phyloP scores from a whole-genome alignment of 2,797 vertebrate species.

The Sebastolobus altivelis region DNA sequence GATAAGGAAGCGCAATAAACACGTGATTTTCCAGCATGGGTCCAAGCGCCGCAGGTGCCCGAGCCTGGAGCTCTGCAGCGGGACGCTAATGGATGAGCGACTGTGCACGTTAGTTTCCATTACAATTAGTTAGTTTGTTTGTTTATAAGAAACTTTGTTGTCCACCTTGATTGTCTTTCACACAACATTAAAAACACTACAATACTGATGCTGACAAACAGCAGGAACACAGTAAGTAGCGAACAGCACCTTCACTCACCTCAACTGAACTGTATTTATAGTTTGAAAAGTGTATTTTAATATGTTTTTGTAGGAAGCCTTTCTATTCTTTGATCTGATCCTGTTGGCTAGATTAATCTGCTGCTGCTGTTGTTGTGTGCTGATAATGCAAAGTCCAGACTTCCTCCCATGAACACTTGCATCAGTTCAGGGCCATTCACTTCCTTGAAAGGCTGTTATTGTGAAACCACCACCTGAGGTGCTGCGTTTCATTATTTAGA shows the following conservation, averaged over 20 bases:
- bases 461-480: constrained; percentile 13
- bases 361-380: constrained; percentile 11
- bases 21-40: too few species aligned
- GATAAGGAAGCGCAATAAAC: too few species aligned
- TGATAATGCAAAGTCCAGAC: constrained; percentile 28
- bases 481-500: constrained; percentile 20
- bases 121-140: not conserved
- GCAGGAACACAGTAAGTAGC: not conserved
- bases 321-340: not conserved
- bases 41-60: too few species aligned
- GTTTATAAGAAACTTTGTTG: not conserved
- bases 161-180: not conserved
- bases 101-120: not conserved
- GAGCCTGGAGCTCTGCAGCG: not conserved
- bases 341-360: not conserved
- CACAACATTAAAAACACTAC: rapidly evolving
- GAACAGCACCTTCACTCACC: not conserved
- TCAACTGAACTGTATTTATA: not conserved
- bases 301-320: constrained; percentile 4
- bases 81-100: not conserved
- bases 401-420: constrained; percentile 24
- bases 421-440: constrained; percentile 1
- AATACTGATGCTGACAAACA: not conserved
- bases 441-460: constrained; percentile 35
- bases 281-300: not conserved